phyloP scores from a whole-genome alignment of 2,888 invertebrate species.

The Caenorhabditis macrosperma region DNA sequence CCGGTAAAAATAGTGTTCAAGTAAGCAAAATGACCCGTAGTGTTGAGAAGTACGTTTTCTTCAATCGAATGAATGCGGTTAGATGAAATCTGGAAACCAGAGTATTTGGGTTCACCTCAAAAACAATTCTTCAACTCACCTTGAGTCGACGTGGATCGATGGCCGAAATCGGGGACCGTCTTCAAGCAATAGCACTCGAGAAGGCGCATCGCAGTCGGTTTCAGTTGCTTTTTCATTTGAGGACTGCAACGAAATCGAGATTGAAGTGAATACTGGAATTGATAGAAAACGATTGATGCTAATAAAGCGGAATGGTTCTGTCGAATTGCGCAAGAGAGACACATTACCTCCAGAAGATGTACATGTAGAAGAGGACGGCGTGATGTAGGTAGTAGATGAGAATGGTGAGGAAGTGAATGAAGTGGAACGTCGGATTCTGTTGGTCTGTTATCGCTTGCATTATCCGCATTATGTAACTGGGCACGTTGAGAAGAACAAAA shows the following conservation, averaged over 20 bases:
- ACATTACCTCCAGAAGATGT: conserved; percentile 77
- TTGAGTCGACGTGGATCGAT: conserved; percentile 69
- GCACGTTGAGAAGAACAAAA: conserved; percentile 78
- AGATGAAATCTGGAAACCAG: conserved; percentile 30
- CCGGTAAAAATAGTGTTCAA: neutral
- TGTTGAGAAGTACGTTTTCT: neutral
- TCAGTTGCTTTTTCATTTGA: conserved; percentile 80
- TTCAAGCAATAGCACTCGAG: conserved; percentile 80
- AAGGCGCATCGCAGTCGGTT: conserved; percentile 77
- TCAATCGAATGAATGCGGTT: too few relatives aligned
- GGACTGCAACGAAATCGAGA: conserved; percentile 67
- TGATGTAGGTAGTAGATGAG: conserved; percentile 78
- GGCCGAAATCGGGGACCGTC: conserved; percentile 79
- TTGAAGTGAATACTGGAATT: neutral
- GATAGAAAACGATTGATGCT: neutral
- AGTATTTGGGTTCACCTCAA: neutral
- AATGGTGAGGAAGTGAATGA: conserved; percentile 67
- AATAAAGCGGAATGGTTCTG: too few relatives aligned
- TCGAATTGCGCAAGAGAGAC: neutral
- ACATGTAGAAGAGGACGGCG: conserved; percentile 76
- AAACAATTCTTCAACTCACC: conserved; percentile 21
- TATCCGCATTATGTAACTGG: conserved; percentile 74
- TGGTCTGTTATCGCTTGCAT: conserved; percentile 39
- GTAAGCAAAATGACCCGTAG: neutral
- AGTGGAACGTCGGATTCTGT: conserved; percentile 54